Base-by-base conservation (phyloP, 2,113 vertebrate species). In the Xenopus borealis region DNA sequence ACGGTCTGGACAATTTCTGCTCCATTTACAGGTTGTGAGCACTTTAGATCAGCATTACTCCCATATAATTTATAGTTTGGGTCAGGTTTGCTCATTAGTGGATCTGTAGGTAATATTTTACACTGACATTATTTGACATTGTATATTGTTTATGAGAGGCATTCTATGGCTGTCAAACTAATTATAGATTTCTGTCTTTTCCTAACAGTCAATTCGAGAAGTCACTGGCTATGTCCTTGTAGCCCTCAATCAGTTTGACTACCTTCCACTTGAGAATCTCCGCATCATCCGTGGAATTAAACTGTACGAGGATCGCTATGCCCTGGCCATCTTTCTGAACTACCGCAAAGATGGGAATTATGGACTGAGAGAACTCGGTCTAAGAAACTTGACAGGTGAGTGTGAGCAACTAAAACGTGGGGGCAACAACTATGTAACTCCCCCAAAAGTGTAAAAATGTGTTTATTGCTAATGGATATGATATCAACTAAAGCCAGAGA, bases 161-260 rank as follows among this genome's bases (percentile, higher is more conserved):
- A 40, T 40, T 40, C 33, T 40, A 40, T 4, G 3, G 33, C 33
- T 40, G 33, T 27, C 33, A 7, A 9, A 50, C 47, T 50, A 12
- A 50, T 16, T 0, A 40, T 2, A 0, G 6, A 23, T 80, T 1
- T 65, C 79, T 2, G 12, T 55, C 72, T 66, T 88, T 1, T 85
- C 19, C 20, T 79, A 75, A 86, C 92, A 99, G 97, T 98, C 97
- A 0, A 96, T 99, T 81, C 88, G 96, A 81, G 97, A 99, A 85
- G 97, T 99, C 84, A 98, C 97, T 0, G 97, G 97, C 80, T 99
- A 99, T 0, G 95, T 99, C 78, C 78, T 99, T 84, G 96, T 98
- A 84, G 97, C 95, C n/a, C 82, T 99, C 57, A 99, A 99, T 85
- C 96, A 99, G 86, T 98, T 99, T 64, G 96, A 96, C 19, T 94